These are phyloP conservation scores for Drosophila setosimentum DNA, from an alignment of 2,888 invertebrate genomes.

Conservation along the genomic window DNA sequence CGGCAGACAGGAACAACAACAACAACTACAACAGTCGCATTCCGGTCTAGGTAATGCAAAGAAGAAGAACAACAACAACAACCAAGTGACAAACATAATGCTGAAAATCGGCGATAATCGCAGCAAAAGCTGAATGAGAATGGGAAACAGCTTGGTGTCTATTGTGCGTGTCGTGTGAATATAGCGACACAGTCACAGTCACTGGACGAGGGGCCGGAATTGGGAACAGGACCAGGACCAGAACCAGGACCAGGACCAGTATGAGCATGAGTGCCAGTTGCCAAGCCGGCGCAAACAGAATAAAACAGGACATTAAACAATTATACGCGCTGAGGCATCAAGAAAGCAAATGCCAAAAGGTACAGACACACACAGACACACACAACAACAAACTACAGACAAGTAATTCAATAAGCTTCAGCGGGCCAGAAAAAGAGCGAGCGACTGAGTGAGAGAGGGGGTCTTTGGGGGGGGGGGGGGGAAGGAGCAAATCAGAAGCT, in stretches of 20 bases:
- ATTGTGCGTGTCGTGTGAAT: conserved; percentile 48
- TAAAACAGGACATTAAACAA: conserved; percentile 73
- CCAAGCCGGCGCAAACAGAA: conserved; percentile 16
- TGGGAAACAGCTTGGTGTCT: conserved; percentile 19
- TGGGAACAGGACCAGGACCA: conserved; percentile 6
- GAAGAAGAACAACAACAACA: neutral
- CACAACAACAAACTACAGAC: conserved; percentile 19
- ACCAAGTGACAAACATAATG: neutral
- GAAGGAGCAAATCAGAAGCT: conserved; percentile 18
- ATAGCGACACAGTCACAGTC: conserved; percentile 1
- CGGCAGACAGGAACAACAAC: neutral
- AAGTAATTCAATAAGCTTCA: conserved; percentile 60
- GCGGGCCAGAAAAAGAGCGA: conserved; percentile 22
- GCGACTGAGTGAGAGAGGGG: neutral
- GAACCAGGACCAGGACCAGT: conserved; percentile 8
- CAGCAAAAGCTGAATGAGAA: conserved; percentile 6
- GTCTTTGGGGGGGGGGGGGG: neutral
- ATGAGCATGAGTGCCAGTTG: conserved; percentile 12
- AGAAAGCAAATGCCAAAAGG: conserved; percentile 29
- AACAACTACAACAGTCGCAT: neutral
- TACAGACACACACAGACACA: conserved; percentile 24
- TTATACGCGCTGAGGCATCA: conserved; percentile 50
- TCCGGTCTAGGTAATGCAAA: neutral
- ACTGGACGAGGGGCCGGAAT: neutral
- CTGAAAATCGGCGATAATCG: neutral